Percentiles rank a stretch among this genome's conserved stretches.
phyloP scores from a whole-genome alignment of 2,797 vertebrate genomes.

The Sebastes aleutianus region DNA sequence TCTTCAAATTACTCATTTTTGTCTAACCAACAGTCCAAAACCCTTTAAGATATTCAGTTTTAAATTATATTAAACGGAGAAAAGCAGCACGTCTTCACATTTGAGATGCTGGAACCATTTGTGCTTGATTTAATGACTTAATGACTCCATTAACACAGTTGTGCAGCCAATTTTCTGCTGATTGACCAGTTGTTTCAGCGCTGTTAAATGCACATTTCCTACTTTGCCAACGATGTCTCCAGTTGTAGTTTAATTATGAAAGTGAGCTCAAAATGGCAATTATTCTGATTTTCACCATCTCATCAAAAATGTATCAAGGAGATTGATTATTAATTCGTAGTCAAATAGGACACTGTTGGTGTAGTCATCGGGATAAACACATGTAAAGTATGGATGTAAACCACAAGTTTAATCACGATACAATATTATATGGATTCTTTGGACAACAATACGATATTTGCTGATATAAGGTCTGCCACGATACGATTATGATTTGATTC shows the following conservation, averaged over 20 bases:
- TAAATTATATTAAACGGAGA: not conserved
- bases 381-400: not conserved
- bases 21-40: not conserved
- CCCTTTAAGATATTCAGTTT: not conserved
- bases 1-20: not conserved
- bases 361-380: not conserved
- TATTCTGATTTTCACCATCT: not conserved
- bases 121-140: not conserved
- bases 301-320: not conserved
- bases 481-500: too few relatives aligned
- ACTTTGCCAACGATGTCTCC: not conserved
- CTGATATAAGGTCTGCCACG: too few relatives aligned
- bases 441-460: too few relatives aligned
- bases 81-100: not conserved
- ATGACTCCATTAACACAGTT: not conserved
- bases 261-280: not conserved
- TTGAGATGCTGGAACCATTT: not conserved
- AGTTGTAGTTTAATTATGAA: not conserved
- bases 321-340: not conserved
- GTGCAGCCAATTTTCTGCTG: not conserved
- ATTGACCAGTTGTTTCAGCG: not conserved
- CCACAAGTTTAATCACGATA: too few relatives aligned
- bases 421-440: too few relatives aligned
- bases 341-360: not conserved
- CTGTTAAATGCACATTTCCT: not conserved